Conservation (phyloP, 2,797 vertebrate genomes). For the Prionace glauca region DNA sequence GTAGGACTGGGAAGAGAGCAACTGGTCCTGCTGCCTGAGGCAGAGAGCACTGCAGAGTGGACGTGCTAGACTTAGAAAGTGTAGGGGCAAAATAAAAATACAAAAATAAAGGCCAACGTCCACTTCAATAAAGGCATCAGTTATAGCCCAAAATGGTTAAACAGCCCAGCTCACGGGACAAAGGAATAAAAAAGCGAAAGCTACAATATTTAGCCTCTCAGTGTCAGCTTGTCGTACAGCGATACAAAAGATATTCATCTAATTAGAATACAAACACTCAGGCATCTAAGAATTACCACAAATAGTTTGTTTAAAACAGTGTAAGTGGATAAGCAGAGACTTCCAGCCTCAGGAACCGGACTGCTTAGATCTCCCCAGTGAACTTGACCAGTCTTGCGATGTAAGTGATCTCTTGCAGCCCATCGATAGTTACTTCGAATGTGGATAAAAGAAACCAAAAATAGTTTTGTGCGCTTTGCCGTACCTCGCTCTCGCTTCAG, state of each 20-base stretch:
- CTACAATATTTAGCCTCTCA: not conserved
- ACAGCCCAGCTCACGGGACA: not conserved
- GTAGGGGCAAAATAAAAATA: not conserved
- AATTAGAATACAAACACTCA: not conserved
- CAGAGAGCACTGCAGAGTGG: not conserved
- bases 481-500: not conserved
- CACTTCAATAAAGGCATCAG: not conserved
- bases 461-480: not conserved
- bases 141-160: not conserved
- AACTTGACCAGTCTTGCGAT: not conserved
- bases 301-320: not conserved
- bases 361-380: no score
- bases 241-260: conserved; percentile 11
- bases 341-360: not conserved
- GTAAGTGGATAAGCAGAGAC: not conserved
- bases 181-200: not conserved
- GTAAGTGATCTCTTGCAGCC: not conserved
- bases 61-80: no score
- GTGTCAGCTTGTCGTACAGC: not conserved
- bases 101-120: not conserved
- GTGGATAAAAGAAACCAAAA: not conserved
- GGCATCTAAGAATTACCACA: not conserved
- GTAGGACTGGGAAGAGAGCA: not conserved
- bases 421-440: not conserved
- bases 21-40: not conserved